Percentiles rank a stretch among this genome's conserved stretches.
Conservation (phyloP, 2,113 vertebrate species). For the Hippocampus abdominalis region DNA sequence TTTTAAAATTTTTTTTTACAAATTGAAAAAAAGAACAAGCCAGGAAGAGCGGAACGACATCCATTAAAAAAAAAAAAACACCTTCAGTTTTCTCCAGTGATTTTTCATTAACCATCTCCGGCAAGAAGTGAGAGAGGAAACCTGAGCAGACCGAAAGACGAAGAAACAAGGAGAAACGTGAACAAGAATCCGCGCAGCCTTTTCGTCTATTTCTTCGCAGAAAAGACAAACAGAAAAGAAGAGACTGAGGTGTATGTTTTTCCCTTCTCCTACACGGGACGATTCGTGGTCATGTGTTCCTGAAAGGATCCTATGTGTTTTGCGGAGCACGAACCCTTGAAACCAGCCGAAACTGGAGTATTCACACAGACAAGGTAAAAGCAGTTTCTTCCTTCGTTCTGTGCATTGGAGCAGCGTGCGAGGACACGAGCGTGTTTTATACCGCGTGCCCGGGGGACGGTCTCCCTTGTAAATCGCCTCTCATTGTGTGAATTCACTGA, state of each 20-base stretch:
- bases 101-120: constrained; percentile 15
- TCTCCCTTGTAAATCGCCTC: constrained; percentile 28
- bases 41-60: not conserved
- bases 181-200: not conserved
- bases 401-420: not conserved
- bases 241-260: constrained; percentile 17
- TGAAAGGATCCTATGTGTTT: constrained; percentile 46
- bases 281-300: constrained; percentile 16
- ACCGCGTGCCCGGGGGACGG: constrained; percentile 14
- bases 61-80: not conserved
- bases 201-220: not conserved
- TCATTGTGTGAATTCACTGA: constrained; percentile 45
- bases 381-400: not conserved
- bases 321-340: constrained; percentile 45
- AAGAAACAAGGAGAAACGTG: not conserved
- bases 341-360: constrained; percentile 58
- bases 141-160: constrained; percentile 13
- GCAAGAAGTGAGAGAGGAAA: constrained; percentile 38
- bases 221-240: not conserved
- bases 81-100: not conserved
- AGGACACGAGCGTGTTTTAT: constrained; percentile 16
- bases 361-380: constrained; percentile 61
- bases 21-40: not conserved
- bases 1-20: constrained; percentile 1
- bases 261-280: not conserved